Evolutionary conservation across 2,113 vertebrate species (phyloP).

Genomic region (Okapia johnstoni): DNA sequence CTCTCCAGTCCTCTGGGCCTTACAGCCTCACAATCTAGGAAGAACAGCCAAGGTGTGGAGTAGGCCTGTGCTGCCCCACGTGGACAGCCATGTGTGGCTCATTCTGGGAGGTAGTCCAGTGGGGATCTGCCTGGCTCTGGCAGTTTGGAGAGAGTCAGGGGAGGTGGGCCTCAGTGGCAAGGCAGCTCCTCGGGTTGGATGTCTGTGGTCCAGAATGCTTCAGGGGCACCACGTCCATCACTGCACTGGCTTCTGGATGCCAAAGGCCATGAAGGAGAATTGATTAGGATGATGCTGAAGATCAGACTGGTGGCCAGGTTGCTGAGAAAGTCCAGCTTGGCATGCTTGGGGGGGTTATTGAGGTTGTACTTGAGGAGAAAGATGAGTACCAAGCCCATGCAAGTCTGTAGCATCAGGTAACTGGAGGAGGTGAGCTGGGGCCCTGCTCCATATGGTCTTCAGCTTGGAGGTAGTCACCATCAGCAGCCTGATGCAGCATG

Average conservation of each 20-base stretch:
- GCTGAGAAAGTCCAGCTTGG: conserved; percentile 90
- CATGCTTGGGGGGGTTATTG: conserved; percentile 88
- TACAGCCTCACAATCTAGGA: rapidly evolving
- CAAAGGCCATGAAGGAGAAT: conserved; percentile 97
- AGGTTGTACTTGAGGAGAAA: conserved; percentile 98
- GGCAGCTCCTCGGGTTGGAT: not conserved
- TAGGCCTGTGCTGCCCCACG: rapidly evolving
- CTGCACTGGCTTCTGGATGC: conserved; percentile 87
- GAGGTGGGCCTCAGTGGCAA: not conserved
- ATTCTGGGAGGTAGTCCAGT: not conserved
- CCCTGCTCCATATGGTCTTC: conserved; percentile 93
- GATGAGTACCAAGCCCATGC: conserved; percentile 92
- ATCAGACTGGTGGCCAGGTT: conserved; percentile 91
- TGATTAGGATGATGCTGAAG: conserved; percentile 94
- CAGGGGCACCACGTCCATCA: not conserved
- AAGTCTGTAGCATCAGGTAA: conserved; percentile 88
- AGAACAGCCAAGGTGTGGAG: not conserved
- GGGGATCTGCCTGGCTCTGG: not conserved
- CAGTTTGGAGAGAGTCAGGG: not conserved
- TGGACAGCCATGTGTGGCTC: not conserved
- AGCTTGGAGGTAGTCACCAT: conserved; percentile 97
- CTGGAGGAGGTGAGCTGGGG: conserved; percentile 73
- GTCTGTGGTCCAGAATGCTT: rapidly evolving
- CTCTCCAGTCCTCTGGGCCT: not conserved
- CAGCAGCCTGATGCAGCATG: conserved; percentile 93